Conservation (phyloP, 2,113 vertebrate genomes). For the Isurus oxyrinchus region DNA sequence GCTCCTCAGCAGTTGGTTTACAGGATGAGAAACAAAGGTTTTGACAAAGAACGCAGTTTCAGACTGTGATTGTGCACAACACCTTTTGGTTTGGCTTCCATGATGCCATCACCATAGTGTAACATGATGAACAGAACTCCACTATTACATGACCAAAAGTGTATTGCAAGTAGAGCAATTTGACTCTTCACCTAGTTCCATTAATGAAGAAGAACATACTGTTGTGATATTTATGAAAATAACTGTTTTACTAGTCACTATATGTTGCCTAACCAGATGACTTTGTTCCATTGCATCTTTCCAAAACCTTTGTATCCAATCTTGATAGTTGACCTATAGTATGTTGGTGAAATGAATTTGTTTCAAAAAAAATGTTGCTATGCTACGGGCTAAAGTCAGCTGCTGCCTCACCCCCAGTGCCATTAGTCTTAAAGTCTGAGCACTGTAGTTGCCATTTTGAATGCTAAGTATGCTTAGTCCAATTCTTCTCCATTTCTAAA, state of each 20-base stretch:
- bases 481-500: not conserved
- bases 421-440: not conserved
- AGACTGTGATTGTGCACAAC: not conserved
- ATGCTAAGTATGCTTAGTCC: not conserved
- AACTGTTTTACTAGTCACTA: not conserved
- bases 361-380: not conserved
- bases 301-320: not conserved
- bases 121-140: not conserved
- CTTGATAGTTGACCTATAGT: not conserved
- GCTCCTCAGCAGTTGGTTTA: not conserved
- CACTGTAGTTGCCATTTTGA: not conserved
- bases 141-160: not conserved
- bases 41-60: not conserved
- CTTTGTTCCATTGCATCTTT: not conserved
- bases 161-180: not conserved
- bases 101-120: not conserved
- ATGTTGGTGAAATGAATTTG: not conserved
- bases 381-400: constrained; percentile 6
- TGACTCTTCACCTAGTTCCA: not conserved
- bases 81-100: not conserved
- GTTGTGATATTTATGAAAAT: too few species aligned
- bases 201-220: not conserved
- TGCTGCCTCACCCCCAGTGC: not conserved
- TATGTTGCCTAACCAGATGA: not conserved
- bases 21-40: not conserved